Conservation (phyloP, 2,113 vertebrate species). For the Microcebus ravelobensis region DNA sequence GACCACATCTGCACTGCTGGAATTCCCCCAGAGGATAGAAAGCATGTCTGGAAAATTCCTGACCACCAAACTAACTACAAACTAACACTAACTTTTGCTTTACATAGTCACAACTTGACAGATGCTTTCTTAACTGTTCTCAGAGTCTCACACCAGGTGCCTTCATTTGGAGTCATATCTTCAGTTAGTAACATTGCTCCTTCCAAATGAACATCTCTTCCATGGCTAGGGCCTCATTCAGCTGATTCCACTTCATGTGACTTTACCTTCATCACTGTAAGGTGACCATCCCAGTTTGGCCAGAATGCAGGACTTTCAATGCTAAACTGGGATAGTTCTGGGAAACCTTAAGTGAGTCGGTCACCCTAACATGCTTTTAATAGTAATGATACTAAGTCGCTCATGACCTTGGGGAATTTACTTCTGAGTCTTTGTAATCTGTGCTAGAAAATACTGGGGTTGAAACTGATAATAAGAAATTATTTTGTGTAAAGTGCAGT, state of each 20-base stretch:
- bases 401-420: not conserved
- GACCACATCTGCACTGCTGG: constrained; percentile 28
- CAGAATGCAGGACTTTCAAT: not conserved
- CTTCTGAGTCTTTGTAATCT: not conserved
- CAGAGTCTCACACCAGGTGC: not conserved
- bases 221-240: not conserved
- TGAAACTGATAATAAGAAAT: not conserved
- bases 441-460: not conserved
- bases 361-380: not conserved
- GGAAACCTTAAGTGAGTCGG: not conserved
- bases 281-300: not conserved
- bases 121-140: not conserved
- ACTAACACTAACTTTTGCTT: not conserved
- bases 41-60: constrained; percentile 49
- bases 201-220: constrained; percentile 1
- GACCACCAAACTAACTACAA: not conserved
- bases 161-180: not conserved
- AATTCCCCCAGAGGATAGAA: constrained; percentile 21
- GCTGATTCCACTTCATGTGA: not conserved
- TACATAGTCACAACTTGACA: not conserved
- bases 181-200: not conserved
- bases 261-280: not conserved
- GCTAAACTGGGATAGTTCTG: not conserved
- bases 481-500: not conserved
- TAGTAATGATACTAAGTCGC: not conserved